phyloP scores from a whole-genome alignment of 2,888 invertebrate species.

The Morpho deidamia region DNA sequence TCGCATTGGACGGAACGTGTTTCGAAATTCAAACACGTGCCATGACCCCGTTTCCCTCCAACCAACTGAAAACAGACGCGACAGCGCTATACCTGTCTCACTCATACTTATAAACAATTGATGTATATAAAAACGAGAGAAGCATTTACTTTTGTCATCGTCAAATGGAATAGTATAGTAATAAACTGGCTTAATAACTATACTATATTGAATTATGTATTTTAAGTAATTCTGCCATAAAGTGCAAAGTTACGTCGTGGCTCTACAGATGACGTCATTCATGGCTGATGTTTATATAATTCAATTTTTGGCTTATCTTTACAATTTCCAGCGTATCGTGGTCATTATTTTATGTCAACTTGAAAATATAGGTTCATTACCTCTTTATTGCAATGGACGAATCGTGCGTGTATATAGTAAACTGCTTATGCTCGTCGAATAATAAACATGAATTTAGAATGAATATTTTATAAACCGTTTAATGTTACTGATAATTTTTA shows the following conservation, averaged over 20 bases:
- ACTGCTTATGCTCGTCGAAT: no score
- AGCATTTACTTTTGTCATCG: slow-evolving; percentile 28
- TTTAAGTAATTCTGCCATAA: slow-evolving; percentile 32
- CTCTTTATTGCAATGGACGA: slow-evolving; percentile 5
- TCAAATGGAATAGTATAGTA: slow-evolving; percentile 36
- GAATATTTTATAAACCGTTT: no score
- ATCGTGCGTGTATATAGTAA: background rate
- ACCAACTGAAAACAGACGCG: slow-evolving; percentile 36
- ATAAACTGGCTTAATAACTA: slow-evolving; percentile 46
- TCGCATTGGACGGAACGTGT: slow-evolving; percentile 69
- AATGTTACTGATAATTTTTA: no score
- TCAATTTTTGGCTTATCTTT: slow-evolving; percentile 42
- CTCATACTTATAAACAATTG: slow-evolving; percentile 37
- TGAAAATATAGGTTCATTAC: slow-evolving; percentile 14
- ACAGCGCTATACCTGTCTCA: slow-evolving; percentile 44
- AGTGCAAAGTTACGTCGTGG: slow-evolving; percentile 26
- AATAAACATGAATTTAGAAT: no score
- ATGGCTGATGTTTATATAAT: slow-evolving; percentile 47
- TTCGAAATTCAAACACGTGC: slow-evolving; percentile 76
- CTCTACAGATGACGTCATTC: slow-evolving; percentile 37
- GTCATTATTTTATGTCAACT: slow-evolving; percentile 7
- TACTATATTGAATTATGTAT: slow-evolving; percentile 23
- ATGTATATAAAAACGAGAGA: slow-evolving; percentile 42
- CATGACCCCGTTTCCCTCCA: slow-evolving; percentile 61
- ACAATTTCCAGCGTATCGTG: slow-evolving; percentile 11